Evolutionary conservation across 2,888 invertebrate species (phyloP).

Genomic region (Zaprionus obscuricornis): DNA sequence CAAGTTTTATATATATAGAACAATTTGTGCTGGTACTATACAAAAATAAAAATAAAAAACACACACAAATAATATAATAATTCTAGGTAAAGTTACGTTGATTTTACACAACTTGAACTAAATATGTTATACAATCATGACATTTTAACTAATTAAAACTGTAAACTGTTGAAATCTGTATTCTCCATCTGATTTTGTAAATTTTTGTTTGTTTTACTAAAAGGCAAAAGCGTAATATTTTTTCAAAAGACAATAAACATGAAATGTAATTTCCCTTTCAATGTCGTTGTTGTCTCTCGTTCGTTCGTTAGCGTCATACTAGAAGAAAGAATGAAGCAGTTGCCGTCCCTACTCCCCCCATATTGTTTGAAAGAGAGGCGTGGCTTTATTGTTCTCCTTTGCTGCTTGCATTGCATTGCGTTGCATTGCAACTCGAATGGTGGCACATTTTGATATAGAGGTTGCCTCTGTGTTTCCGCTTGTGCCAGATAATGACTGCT

Average conservation of each 20-base stretch:
- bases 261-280: constrained; percentile 78
- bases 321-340: constrained; percentile 38
- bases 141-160: no score
- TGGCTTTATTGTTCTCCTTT: constrained; percentile 36
- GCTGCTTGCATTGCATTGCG: constrained; percentile 21
- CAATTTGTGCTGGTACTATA: no score
- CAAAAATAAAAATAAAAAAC: no score
- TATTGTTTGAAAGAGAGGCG: constrained; percentile 13
- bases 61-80: no score
- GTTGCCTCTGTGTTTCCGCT: constrained; percentile 69
- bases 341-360: constrained; percentile 3
- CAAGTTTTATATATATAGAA: no score
- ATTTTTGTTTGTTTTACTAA: constrained; percentile 22
- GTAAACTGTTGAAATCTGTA: constrained; percentile 6
- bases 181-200: constrained; percentile 17
- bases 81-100: no score
- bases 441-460: constrained; percentile 55
- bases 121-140: no score
- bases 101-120: no score
- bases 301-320: constrained; percentile 30
- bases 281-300: constrained; percentile 54
- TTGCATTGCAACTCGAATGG: constrained; percentile 32
- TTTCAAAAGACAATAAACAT: constrained; percentile 69
- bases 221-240: constrained; percentile 61
- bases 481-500: constrained; percentile 71